phyloP scores from a whole-genome alignment of 1,140 invertebrate genomes.

The Drosophila kohkoa region DNA sequence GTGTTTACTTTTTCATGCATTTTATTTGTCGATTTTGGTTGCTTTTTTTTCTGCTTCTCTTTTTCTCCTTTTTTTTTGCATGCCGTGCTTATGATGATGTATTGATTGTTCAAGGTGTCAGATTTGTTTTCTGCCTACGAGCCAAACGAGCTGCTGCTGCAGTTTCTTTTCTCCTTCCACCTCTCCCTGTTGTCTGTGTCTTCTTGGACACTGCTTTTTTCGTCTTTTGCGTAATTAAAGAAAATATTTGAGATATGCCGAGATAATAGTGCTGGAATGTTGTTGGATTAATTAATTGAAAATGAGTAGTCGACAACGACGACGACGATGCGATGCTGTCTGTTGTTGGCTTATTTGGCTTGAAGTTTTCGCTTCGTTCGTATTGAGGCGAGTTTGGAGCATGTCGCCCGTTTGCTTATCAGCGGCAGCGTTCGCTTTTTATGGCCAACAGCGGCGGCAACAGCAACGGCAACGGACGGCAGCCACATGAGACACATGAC shows the following conservation, averaged over 20 bases:
- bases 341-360: slow-evolving; percentile 65
- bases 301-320: slow-evolving; percentile 72
- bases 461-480: slow-evolving; percentile 10
- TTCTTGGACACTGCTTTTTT: slow-evolving; percentile 15
- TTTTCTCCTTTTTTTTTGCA: slow-evolving; percentile 52
- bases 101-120: slow-evolving; percentile 82
- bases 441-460: slow-evolving; percentile 57
- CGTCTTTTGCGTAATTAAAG: slow-evolving; percentile 74
- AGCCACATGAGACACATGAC: slow-evolving; percentile 41
- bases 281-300: slow-evolving; percentile 84
- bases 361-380: slow-evolving; percentile 15
- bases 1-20: slow-evolving; percentile 40
- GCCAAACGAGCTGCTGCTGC: slow-evolving; percentile 18
- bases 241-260: slow-evolving; percentile 82
- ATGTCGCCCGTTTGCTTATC: slow-evolving; percentile 80
- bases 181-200: slow-evolving; percentile 22
- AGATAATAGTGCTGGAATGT: slow-evolving; percentile 82
- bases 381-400: slow-evolving; percentile 52
- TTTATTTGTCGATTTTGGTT: slow-evolving; percentile 34
- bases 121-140: slow-evolving; percentile 66
- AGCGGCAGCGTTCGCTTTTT: slow-evolving; percentile 78
- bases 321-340: slow-evolving; percentile 21
- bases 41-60: slow-evolving; percentile 6
- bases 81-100: slow-evolving; percentile 80
- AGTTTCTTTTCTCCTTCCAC: not conserved